Evolutionary conservation across 2,888 invertebrate genomes (phyloP), one percentile per base, ranked within the genome.

Genomic region (Lampropteryx suffumata): DNA sequence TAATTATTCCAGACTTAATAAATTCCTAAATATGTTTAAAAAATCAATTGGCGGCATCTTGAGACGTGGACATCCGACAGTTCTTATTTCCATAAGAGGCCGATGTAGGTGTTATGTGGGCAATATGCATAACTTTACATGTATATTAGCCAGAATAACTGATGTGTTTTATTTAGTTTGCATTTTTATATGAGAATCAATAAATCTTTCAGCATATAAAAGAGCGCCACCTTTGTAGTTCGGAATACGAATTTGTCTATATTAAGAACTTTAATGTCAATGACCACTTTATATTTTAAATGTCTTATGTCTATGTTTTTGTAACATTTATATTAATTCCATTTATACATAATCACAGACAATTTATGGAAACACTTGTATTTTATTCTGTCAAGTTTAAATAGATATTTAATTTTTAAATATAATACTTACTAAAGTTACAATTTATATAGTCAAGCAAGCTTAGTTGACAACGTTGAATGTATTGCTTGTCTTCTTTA

Each of bases 51-150:
- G 32, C 24, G n/a, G 13, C 14, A 33, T n/a, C n/a, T 21, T 26
- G 28, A 12, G 11, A 27, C 11, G 11, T 27, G 4, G n/a, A 9
- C 37, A 17, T 14, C n/a, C 28, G 48, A 55, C 50, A 50, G 33
- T 47, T 59, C 48, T 30, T 57, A 47, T 36, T 36, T 17, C 33
- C 42, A 32, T 34, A 32, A 34, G 37, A 33, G 41, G 51, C 57
- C 29, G 40, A 48, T 46, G 69, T 73, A 70, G 71, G 75, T 68
- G 75, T 70, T 47, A 39, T 65, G 65, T 61, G 36, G 55, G 48
- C 63, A 63, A 70, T 77, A 69, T 68, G 61, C 74, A 78, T 79
- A 78, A 79, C 77, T 69, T 73, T 73, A 78, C 72, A 69, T 64
- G 64, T 70, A 62, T 69, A 72, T 74, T 62, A 71, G 59, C 53